Conservation (phyloP, 1,140 invertebrate species). For the Zaprionus tsacasi region DNA sequence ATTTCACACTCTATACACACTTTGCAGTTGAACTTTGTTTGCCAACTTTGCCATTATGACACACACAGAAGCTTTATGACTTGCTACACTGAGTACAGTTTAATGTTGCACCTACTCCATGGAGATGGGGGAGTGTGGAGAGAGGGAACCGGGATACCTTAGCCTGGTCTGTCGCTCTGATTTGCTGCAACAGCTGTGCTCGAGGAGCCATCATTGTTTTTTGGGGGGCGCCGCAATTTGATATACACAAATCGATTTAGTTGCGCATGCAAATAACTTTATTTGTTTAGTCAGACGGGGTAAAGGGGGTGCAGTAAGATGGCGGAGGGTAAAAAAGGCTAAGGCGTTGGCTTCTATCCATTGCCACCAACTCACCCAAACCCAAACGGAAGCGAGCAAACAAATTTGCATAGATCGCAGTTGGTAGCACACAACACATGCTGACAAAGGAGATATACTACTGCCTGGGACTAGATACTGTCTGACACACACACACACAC, state of each 20-base stretch:
- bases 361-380: too few relatives aligned
- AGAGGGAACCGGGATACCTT: too few relatives aligned
- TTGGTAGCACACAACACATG: constrained; percentile 59
- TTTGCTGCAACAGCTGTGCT: constrained; percentile 54
- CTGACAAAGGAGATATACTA: neutral
- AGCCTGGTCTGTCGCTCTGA: constrained; percentile 15
- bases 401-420: constrained; percentile 81
- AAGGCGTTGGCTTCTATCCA: too few relatives aligned
- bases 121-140: too few relatives aligned
- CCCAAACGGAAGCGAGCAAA: constrained; percentile 53
- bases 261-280: constrained; percentile 82
- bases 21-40: constrained; percentile 4
- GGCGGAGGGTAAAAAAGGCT: too few relatives aligned
- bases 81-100: constrained; percentile 24
- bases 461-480: too few relatives aligned
- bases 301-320: too few relatives aligned
- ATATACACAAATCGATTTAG: constrained; percentile 81
- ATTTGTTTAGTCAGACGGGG: constrained; percentile 61
- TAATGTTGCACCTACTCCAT: constrained; percentile 24
- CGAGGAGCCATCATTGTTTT: constrained; percentile 41
- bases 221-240: constrained; percentile 60
- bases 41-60: neutral
- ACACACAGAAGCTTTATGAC: neutral
- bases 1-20: neutral
- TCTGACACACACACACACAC: too few relatives aligned